Evolutionary conservation across 2,888 invertebrate species (phyloP).

Genomic region (Aproaerema taeniolella): DNA sequence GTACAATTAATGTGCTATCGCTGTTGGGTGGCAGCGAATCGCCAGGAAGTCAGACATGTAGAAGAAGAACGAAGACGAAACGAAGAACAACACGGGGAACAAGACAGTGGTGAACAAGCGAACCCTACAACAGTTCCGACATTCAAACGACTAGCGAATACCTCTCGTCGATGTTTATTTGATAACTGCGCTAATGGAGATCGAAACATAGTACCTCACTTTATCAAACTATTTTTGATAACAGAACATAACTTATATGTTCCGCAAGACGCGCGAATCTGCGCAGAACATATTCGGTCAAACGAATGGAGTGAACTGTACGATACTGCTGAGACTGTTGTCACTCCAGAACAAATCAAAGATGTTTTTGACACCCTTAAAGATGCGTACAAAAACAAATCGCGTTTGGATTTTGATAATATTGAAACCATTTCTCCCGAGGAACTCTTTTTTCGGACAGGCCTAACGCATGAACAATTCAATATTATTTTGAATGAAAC

Average conservation of each 20-base stretch:
- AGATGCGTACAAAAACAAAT: not conserved
- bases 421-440: conserved; percentile 3
- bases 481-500: not conserved
- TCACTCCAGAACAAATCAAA: not conserved
- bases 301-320: not conserved
- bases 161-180: conserved; percentile 16
- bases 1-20: conserved; percentile 10
- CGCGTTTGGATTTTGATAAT: not conserved
- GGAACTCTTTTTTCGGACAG: not conserved
- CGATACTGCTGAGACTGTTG: not conserved
- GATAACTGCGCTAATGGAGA: not conserved
- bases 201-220: not conserved
- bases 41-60: conserved; percentile 8
- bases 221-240: not conserved
- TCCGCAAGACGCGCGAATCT: not conserved
- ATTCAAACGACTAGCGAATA: conserved; percentile 15
- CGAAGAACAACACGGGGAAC: conserved; percentile 3
- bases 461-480: not conserved
- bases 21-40: conserved; percentile 13
- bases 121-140: conserved; percentile 10
- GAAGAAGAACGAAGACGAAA: not conserved
- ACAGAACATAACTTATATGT: not conserved
- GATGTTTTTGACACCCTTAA: not conserved
- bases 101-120: not conserved
- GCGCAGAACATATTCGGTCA: not conserved